Percentiles rank a stretch among this genome's conserved stretches.
Conservation (phyloP, 2,113 vertebrate genomes). For the Podarcis cretensis region DNA sequence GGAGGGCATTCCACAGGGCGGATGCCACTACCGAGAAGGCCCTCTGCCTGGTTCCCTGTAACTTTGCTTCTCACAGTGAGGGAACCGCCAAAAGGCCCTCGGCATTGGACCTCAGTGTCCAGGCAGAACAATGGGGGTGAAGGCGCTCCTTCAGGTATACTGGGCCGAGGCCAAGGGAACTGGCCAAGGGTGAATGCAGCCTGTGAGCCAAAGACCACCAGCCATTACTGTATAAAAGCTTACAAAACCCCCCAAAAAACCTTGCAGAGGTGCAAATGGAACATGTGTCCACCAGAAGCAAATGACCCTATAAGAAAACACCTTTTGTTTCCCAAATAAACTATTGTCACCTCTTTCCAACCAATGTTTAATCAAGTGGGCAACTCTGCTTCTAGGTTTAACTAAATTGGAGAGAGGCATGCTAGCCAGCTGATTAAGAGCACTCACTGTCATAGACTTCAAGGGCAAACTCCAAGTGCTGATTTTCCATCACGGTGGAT, state of each 20-base stretch:
- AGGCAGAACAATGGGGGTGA: too few species aligned
- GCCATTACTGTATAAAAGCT: neutral
- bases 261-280: neutral
- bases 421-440: neutral
- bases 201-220: too few species aligned
- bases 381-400: neutral
- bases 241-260: neutral
- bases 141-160: too few species aligned
- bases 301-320: too few species aligned
- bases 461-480: neutral
- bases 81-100: too few species aligned
- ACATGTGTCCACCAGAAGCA: neutral
- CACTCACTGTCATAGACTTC: conserved; percentile 34
- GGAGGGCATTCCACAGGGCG: too few species aligned
- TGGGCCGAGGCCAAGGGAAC: too few species aligned
- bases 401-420: neutral
- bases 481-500: neutral
- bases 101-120: too few species aligned
- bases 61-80: too few species aligned
- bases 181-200: too few species aligned
- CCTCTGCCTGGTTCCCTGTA: too few species aligned
- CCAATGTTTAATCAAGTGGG: neutral
- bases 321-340: neutral
- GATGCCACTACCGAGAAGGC: too few species aligned
- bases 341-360: neutral